Conservation (phyloP, 2,888 invertebrate species). For the Torymus aiolomorphi region DNA sequence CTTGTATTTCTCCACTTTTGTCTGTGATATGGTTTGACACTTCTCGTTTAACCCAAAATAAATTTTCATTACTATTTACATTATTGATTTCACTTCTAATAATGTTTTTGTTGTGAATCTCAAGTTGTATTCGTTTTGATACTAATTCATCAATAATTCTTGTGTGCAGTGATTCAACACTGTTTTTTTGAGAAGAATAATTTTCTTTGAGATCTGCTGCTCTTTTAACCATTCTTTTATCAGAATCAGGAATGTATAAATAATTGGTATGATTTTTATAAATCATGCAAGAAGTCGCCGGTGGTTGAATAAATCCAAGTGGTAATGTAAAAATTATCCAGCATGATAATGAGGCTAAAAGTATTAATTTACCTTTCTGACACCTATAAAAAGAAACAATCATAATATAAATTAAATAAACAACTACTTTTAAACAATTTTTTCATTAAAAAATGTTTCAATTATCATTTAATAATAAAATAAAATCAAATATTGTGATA, state of each 20-base stretch:
- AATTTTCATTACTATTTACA: too few relatives aligned
- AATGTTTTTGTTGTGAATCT: neutral
- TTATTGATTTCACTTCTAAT: too few relatives aligned
- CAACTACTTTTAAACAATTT: too few relatives aligned
- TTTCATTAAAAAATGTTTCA: neutral
- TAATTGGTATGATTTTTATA: constrained; percentile 80
- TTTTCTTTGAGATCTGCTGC: too few relatives aligned
- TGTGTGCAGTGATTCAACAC: too few relatives aligned
- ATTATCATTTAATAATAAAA: constrained; percentile 1
- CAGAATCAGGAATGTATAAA: constrained; percentile 79
- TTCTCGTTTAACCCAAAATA: too few relatives aligned
- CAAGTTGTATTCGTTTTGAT: neutral
- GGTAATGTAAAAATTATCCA: constrained; percentile 99
- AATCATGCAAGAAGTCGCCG: constrained; percentile 90
- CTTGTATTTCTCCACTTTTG: too few relatives aligned
- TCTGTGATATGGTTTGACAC: too few relatives aligned
- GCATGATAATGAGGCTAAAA: constrained; percentile 92
- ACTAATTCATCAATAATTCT: neutral
- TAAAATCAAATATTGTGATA: too few relatives aligned
- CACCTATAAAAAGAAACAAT: too few relatives aligned
- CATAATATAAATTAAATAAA: constrained; percentile 9
- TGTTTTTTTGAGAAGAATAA: constrained; percentile 57
- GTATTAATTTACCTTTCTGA: constrained; percentile 90
- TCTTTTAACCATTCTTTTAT: constrained; percentile 76
- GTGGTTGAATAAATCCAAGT: constrained; percentile 95